Conservation (phyloP, 2,888 invertebrate genomes). For the Dichetophora obliterata region DNA sequence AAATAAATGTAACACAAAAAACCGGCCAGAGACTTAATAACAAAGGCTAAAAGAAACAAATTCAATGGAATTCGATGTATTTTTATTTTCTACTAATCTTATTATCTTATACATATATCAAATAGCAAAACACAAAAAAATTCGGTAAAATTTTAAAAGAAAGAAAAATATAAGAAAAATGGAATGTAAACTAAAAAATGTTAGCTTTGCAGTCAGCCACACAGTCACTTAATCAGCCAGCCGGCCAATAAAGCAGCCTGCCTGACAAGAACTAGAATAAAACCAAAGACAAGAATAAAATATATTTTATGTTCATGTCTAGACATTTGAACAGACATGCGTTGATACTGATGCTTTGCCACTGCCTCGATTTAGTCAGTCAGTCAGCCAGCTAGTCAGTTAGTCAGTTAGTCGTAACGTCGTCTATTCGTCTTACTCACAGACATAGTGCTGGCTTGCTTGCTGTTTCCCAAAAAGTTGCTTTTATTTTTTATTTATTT, state of each 20-base stretch:
- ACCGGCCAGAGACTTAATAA: background rate
- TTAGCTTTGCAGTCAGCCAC: background rate
- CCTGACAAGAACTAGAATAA: background rate
- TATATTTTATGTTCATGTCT: constrained; percentile 48
- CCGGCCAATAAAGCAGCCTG: background rate
- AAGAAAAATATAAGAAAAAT: background rate
- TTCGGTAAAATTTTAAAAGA: background rate
- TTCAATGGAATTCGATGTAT: background rate
- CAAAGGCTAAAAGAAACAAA: constrained; percentile 8
- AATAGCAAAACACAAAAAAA: background rate
- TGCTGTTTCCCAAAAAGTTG: background rate
- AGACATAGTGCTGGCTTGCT: background rate
- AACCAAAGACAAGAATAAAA: constrained; percentile 15
- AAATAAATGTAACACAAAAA: background rate
- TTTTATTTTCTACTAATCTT: background rate
- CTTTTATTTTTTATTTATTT: constrained; percentile 5
- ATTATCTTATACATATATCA: background rate
- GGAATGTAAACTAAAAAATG: background rate
- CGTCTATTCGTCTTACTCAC: background rate
- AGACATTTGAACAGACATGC: constrained; percentile 52
- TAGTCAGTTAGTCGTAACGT: too few species aligned
- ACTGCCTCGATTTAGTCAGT: background rate
- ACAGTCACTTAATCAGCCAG: background rate
- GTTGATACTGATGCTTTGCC: constrained; percentile 15
- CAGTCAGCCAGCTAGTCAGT: background rate